Evolutionary conservation across 1,140 invertebrate genomes (phyloP).

Genomic region (Lordiphosa stackelbergi): DNA sequence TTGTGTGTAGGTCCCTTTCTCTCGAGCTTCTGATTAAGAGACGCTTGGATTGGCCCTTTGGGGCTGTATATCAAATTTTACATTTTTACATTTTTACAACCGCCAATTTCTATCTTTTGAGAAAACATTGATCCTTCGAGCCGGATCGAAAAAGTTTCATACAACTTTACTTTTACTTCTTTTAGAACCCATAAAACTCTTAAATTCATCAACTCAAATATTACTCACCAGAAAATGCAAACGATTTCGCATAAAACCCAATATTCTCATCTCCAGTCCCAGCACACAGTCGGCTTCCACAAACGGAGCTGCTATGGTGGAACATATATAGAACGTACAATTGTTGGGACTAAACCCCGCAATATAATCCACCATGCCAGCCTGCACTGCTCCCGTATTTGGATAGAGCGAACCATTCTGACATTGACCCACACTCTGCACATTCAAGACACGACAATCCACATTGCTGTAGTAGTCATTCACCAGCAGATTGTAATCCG

Average conservation of each 20-base stretch:
- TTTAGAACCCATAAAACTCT: too few relatives aligned
- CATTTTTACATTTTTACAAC: too few relatives aligned
- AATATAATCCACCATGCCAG: slow-evolving; percentile 43
- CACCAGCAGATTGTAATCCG: slow-evolving; percentile 55
- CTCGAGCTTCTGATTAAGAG: too few relatives aligned
- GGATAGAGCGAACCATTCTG: slow-evolving; percentile 35
- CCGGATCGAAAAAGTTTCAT: too few relatives aligned
- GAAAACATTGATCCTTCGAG: too few relatives aligned
- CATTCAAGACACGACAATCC: slow-evolving; percentile 47
- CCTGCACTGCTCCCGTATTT: slow-evolving; percentile 18
- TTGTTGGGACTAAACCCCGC: slow-evolving; percentile 51
- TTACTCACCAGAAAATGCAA: slow-evolving; percentile 54
- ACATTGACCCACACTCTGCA: slow-evolving; percentile 57
- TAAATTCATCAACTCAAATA: too few relatives aligned
- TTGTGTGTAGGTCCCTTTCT: too few relatives aligned
- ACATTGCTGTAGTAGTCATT: slow-evolving; percentile 69
- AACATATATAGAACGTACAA: slow-evolving; percentile 70
- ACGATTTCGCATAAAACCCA: slow-evolving; percentile 60
- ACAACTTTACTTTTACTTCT: too few relatives aligned
- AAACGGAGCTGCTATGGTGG: slow-evolving; percentile 65
- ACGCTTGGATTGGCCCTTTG: too few relatives aligned
- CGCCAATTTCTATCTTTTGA: too few relatives aligned
- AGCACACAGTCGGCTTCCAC: slow-evolving; percentile 59
- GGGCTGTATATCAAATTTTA: too few relatives aligned
- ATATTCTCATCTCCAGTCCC: slow-evolving; percentile 65